phyloP scores from a whole-genome alignment of 1,140 invertebrate species.

The Polypedilum vanderplanki region DNA sequence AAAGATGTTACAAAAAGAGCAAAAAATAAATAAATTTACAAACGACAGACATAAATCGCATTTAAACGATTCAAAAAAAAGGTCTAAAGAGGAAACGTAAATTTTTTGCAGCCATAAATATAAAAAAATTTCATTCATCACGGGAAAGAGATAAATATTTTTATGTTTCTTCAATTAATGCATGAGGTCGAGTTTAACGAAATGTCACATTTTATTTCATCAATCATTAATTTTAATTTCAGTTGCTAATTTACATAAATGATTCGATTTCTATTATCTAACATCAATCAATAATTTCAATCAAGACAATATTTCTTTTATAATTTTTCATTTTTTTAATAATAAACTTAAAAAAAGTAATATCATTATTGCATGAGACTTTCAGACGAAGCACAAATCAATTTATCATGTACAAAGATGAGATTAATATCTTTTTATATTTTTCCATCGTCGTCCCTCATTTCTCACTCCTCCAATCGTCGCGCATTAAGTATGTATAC shows the following conservation, averaged over 20 bases:
- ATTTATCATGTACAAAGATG: constrained; percentile 13
- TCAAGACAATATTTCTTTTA: not conserved
- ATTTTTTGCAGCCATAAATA: not conserved
- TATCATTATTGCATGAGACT: not conserved
- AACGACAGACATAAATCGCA: not conserved
- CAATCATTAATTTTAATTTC: not conserved
- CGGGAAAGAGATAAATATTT: not conserved
- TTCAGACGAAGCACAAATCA: not conserved
- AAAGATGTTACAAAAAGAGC: not conserved
- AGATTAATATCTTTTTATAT: constrained; percentile 8
- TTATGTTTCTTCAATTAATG: not conserved
- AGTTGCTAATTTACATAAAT: too few species aligned
- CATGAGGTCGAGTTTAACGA: not conserved
- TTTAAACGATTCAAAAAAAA: not conserved
- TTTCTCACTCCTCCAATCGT: not conserved
- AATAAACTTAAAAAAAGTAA: not conserved
- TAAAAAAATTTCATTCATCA: not conserved
- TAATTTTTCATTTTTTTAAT: not conserved
- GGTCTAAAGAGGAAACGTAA: not conserved
- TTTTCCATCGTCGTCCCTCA: not conserved
- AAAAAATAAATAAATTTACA: not conserved
- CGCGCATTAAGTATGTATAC: not conserved
- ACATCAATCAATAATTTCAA: constrained; percentile 13
- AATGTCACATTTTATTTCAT: not conserved
- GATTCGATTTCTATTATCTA: not conserved